Conservation (phyloP, 2,888 invertebrate genomes). For the Ochropleura plecta region DNA sequence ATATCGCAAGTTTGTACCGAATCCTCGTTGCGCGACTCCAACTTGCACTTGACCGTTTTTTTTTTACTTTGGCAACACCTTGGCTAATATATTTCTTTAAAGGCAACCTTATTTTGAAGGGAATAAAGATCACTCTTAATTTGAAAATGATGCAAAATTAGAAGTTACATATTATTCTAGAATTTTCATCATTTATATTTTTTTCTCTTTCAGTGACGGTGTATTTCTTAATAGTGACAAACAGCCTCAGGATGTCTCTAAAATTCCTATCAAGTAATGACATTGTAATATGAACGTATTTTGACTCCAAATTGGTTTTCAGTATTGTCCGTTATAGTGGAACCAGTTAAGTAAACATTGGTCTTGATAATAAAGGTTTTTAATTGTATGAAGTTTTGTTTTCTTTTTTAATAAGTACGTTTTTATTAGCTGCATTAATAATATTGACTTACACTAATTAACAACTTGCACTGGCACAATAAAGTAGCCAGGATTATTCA, state of each 20-base stretch:
- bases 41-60: no score
- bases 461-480: no score
- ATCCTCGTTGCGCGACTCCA: no score
- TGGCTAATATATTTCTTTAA: not conserved
- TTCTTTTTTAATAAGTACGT: not conserved
- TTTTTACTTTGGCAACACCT: not conserved
- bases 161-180: not conserved
- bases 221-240: constrained; percentile 81
- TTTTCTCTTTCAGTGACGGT: constrained; percentile 76
- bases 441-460: no score
- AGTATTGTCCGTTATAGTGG: not conserved
- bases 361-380: constrained; percentile 38
- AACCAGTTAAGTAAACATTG: not conserved
- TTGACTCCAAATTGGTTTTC: constrained; percentile 29
- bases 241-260: constrained; percentile 79
- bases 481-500: no score
- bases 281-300: constrained; percentile 46
- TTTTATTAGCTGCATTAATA: no score
- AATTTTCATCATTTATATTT: not conserved
- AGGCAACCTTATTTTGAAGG: not conserved
- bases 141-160: not conserved
- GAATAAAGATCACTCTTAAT: not conserved
- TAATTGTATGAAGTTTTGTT: not conserved
- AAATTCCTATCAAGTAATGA: constrained; percentile 70
- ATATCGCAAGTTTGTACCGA: no score